A percentile compares a stretch with the other conserved stretches of the same genome.
Evolutionary conservation across 2,113 vertebrate species (phyloP).

Genomic region (Carassius carassius): DNA sequence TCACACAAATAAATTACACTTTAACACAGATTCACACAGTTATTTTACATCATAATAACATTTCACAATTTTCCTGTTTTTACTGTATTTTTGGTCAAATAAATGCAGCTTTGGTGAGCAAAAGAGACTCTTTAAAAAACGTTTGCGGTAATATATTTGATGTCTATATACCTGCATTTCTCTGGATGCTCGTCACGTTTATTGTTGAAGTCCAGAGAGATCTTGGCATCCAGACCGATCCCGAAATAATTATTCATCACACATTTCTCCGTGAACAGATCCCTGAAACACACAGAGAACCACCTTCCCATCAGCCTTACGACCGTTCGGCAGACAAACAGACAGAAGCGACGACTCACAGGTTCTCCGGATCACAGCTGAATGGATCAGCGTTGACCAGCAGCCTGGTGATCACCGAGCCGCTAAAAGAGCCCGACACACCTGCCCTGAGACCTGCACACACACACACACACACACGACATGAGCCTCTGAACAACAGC

Average conservation of each 20-base stretch:
- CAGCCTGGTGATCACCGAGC: slow-evolving; percentile 89
- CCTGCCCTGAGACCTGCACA: slow-evolving; percentile 66
- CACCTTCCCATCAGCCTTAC: neutral
- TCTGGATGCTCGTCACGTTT: slow-evolving; percentile 93
- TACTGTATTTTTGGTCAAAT: neutral
- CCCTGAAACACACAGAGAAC: slow-evolving; percentile 63
- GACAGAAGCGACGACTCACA: slow-evolving; percentile 77
- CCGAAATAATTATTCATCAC: slow-evolving; percentile 99
- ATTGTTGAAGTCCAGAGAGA: slow-evolving; percentile 98
- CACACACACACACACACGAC: slow-evolving; percentile 11
- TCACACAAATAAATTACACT: neutral
- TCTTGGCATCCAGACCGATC: slow-evolving; percentile 95
- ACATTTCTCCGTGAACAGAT: slow-evolving; percentile 86
- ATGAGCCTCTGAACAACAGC: slow-evolving; percentile 4
- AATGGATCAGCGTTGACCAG: slow-evolving; percentile 92
- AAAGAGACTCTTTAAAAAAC: too few species aligned
- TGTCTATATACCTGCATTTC: slow-evolving; percentile 85
- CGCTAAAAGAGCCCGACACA: slow-evolving; percentile 86
- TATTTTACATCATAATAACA: neutral
- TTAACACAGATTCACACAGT: neutral
- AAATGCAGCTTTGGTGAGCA: too few species aligned
- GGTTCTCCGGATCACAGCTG: slow-evolving; percentile 88
- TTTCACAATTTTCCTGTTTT: neutral
- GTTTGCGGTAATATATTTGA: too few species aligned
- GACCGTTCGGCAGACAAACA: neutral